These are phyloP conservation scores for Indri indri DNA, from an alignment of 2,113 vertebrate species.

Conservation along the genomic window DNA sequence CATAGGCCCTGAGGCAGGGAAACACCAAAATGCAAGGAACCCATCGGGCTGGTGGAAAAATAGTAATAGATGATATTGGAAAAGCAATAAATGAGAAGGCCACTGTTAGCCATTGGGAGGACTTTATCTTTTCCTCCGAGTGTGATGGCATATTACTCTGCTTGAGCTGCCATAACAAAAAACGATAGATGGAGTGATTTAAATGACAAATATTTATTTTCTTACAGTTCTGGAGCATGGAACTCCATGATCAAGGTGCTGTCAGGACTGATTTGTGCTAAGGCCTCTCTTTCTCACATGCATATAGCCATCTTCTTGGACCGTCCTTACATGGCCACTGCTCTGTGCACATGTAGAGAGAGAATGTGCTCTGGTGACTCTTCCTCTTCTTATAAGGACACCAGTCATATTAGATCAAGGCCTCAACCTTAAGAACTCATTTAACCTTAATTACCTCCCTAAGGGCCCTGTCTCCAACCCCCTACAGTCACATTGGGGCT, in stretches of 20 bases:
- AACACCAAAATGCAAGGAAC: neutral
- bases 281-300: neutral
- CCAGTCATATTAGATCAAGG: neutral
- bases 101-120: accelerated
- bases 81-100: neutral
- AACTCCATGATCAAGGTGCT: neutral
- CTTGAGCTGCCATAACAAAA: neutral
- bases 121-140: neutral
- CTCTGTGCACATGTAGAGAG: neutral
- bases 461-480: neutral
- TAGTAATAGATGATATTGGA: neutral
- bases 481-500: neutral
- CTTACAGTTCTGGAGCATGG: neutral
- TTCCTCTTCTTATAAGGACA: neutral
- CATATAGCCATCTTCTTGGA: neutral
- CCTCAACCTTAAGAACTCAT: neutral
- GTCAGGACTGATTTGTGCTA: neutral
- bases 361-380: neutral
- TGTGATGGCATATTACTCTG: neutral
- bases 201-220: neutral
- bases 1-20: neutral
- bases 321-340: neutral
- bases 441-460: neutral
- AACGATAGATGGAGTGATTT: neutral
- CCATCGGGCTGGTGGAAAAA: neutral